Base-by-base conservation (phyloP, 2,888 invertebrate species). In the Cataglyphis altisquamis region DNA sequence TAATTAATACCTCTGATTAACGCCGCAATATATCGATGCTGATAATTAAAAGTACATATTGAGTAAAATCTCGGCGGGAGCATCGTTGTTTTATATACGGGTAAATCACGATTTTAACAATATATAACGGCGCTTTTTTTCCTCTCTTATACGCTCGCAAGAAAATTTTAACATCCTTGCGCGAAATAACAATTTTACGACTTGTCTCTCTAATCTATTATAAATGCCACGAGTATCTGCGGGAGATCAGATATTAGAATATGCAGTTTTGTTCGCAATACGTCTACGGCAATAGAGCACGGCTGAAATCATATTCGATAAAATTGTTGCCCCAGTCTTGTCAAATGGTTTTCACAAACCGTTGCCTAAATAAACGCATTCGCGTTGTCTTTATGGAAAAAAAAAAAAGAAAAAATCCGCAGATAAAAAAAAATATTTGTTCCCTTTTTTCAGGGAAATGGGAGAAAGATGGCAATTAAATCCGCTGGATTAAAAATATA, bases 221-320 rank as follows among this genome's bases (percentile, higher is more conserved):
- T 86, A 72, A 77, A 63, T 86, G 48, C 62, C 64, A 84, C 52
- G 62, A 78, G 62, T 62, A 62, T 86, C 78, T 57, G 73, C 64
- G 70, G 70, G 81, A 80, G 78, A 83, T 85, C 84, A 70, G 57
- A 41, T 3, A 74, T 63, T 74, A 41, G 48, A n/a, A n/a, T 75
- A 66, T 75, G 66, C 52, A 39, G 36, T 18, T 66, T 73, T 29
- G 29, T 8, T 66, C 66, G 18, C 36, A 52, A 52, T 52, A 52
- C 18, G 15, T 64, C 48, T 63, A 21, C 18, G 3, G 63, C 21
- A n/a, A 48, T 25, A 5, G 45, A 67, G 32, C 5, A 48, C 36
- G 32, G 32, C 5, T 3, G 15, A 21, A 63, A 74, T 74, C 63
- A 25, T 55, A 52, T 3, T 18, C 45, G 25, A 75, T 6, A 66